Conservation (phyloP, 1,140 invertebrate species). For the Cydia strobilella region DNA sequence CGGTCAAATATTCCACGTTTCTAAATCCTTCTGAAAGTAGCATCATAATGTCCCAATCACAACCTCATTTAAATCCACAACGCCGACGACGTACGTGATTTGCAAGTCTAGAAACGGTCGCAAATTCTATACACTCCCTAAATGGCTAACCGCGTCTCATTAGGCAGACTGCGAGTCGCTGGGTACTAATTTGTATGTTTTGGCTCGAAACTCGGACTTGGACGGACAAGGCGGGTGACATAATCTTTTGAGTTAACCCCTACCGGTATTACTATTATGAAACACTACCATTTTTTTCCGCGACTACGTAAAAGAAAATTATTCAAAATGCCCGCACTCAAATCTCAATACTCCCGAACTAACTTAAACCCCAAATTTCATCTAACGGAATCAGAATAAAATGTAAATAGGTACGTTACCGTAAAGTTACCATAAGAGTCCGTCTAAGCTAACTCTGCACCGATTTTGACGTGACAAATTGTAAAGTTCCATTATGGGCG, state of each 20-base stretch:
- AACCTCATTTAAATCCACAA: not conserved
- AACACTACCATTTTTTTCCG: too few relatives aligned
- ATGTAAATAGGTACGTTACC: too few relatives aligned
- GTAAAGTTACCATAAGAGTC: too few relatives aligned
- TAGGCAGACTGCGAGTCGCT: constrained; percentile 25
- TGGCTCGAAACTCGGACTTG: not conserved
- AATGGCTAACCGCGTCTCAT: constrained; percentile 2
- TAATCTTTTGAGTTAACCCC: not conserved
- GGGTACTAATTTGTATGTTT: constrained; percentile 11
- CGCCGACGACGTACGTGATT: constrained; percentile 13
- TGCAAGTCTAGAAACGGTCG: constrained; percentile 11
- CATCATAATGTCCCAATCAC: not conserved
- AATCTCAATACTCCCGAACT: too few relatives aligned
- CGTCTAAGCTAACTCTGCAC: too few relatives aligned
- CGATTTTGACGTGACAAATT: too few relatives aligned
- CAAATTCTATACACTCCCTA: constrained; percentile 1
- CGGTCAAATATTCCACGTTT: not conserved
- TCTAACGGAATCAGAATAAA: too few relatives aligned
- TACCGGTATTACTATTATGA: too few relatives aligned
- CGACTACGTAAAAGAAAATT: too few relatives aligned
- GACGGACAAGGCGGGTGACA: not conserved
- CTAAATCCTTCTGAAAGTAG: not conserved
- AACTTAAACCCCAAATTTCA: too few relatives aligned
- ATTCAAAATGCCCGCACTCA: too few relatives aligned
- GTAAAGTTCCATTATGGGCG: too few relatives aligned